Evolutionary conservation across 2,113 vertebrate genomes (phyloP).

Genomic region (Fulmarus glacialis): DNA sequence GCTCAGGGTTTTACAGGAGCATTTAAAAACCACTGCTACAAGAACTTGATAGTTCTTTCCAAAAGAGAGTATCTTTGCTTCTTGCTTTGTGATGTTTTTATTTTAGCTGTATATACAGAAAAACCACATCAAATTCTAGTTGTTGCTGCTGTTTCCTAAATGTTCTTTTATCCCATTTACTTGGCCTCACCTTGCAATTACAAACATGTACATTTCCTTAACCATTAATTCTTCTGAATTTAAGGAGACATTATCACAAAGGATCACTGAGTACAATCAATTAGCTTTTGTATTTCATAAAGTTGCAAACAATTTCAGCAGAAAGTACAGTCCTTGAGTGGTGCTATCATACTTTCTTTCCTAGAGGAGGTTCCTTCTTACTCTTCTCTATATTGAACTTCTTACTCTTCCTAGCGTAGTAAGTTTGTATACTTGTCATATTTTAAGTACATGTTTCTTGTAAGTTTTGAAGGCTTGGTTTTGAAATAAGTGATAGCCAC

Average conservation of each 20-base stretch:
- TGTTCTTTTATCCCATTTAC: background rate
- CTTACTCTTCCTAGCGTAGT: background rate
- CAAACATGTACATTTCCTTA: background rate
- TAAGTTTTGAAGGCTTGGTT: background rate
- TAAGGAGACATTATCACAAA: background rate
- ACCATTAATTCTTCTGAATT: background rate
- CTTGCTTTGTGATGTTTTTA: background rate
- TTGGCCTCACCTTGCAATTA: background rate
- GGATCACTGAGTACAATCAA: background rate
- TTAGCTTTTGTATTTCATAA: background rate
- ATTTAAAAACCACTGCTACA: background rate
- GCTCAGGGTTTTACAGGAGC: background rate
- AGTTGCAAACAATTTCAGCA: background rate
- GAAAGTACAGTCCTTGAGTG: background rate
- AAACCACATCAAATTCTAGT: fast-evolving
- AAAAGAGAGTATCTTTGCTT: background rate
- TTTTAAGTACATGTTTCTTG: background rate
- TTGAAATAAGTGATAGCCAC: background rate
- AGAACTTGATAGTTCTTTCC: background rate
- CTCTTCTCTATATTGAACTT: background rate
- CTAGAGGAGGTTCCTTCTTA: background rate
- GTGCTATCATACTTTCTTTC: background rate
- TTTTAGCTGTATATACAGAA: background rate
- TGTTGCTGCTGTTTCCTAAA: background rate
- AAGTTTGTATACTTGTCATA: background rate